phyloP scores from a whole-genome alignment of 1,140 invertebrate species.

The Pentalonia nigronervosa region DNA sequence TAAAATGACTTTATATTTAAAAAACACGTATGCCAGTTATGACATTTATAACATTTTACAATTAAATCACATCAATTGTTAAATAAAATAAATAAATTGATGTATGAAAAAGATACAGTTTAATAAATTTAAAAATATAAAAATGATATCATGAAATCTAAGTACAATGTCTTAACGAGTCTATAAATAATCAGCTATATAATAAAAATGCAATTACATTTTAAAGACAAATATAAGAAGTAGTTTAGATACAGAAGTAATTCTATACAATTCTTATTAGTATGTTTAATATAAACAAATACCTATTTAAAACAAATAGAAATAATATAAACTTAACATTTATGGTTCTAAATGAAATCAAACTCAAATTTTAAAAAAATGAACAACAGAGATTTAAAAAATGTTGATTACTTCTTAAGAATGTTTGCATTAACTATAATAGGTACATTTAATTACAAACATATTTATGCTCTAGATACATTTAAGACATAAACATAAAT shows the following conservation, averaged over 20 bases:
- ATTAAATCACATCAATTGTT: neutral
- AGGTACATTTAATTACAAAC: neutral
- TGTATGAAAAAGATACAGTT: neutral
- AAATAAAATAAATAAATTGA: neutral
- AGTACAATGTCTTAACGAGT: neutral
- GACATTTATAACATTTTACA: neutral
- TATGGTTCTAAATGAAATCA: neutral
- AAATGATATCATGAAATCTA: constrained; percentile 12
- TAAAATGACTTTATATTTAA: neutral
- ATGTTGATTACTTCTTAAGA: neutral
- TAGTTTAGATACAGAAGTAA: neutral
- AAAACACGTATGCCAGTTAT: neutral
- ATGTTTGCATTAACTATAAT: neutral
- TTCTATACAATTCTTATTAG: neutral
- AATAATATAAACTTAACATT: neutral
- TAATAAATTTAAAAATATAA: constrained; percentile 25
- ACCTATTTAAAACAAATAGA: neutral
- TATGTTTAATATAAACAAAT: neutral
- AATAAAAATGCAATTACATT: neutral
- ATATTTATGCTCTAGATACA: constrained; percentile 22
- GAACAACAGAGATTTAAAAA: neutral
- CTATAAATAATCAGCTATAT: constrained; percentile 13
- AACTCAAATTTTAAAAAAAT: neutral
- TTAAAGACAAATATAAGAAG: neutral
- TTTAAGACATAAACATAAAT: neutral